Evolutionary conservation across 1,140 invertebrate genomes (phyloP).

Genomic region (Ditylenchus dipsaci): DNA sequence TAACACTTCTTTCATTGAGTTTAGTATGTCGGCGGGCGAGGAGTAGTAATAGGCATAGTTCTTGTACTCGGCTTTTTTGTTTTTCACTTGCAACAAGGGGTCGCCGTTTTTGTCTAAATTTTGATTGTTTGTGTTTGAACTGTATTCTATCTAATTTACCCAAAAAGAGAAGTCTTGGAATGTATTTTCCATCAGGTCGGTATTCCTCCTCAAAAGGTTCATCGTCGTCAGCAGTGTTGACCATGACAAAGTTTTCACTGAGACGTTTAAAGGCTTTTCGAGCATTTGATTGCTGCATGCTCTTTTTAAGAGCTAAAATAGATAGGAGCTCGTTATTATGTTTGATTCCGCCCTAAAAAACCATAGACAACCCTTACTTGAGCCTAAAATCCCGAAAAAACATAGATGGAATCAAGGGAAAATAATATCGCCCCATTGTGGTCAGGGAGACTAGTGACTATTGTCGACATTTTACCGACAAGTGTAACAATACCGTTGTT

Average conservation of each 20-base stretch:
- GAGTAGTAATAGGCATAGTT: slow-evolving; percentile 58
- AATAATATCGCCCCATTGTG: too few species aligned
- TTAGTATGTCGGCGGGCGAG: slow-evolving; percentile 54
- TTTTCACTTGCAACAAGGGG: slow-evolving; percentile 44
- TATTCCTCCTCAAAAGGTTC: slow-evolving; percentile 57
- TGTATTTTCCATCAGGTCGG: slow-evolving; percentile 54
- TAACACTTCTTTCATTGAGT: slow-evolving; percentile 56
- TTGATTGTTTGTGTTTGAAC: not conserved
- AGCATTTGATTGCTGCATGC: slow-evolving; percentile 58
- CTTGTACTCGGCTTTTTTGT: slow-evolving; percentile 58
- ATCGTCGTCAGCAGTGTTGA: slow-evolving; percentile 57
- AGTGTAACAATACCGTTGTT: too few species aligned
- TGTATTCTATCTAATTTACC: slow-evolving; percentile 4
- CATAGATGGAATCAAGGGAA: too few species aligned
- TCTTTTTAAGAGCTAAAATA: slow-evolving; percentile 53
- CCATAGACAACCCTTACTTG: too few species aligned
- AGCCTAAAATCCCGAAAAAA: too few species aligned
- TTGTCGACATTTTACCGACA: too few species aligned
- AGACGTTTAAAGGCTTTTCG: slow-evolving; percentile 57
- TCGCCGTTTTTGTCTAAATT: slow-evolving; percentile 48
- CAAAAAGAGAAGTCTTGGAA: slow-evolving; percentile 56
- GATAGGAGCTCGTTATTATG: not conserved
- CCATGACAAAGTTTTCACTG: slow-evolving; percentile 56
- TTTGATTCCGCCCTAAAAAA: too few species aligned
- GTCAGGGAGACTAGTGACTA: too few species aligned